These are phyloP conservation scores for Zaprionus vittiger DNA, from an alignment of 1,140 invertebrate genomes.

Conservation along the genomic window DNA sequence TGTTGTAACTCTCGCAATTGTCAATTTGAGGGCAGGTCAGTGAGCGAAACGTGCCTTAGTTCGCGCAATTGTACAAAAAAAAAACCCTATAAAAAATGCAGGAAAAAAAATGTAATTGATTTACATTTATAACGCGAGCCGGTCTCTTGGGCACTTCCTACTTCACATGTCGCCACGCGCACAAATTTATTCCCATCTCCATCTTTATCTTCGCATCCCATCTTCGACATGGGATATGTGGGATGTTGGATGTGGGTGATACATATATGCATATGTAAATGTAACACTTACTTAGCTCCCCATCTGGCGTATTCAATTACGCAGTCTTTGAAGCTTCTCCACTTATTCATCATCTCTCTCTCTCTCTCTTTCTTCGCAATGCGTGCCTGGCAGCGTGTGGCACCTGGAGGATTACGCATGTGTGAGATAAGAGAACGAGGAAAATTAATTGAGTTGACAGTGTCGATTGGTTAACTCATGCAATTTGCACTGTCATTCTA, in stretches of 20 bases:
- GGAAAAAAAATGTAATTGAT: conserved; percentile 28
- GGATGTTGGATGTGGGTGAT: not conserved
- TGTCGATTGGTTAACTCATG: not conserved
- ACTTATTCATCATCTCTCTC: not conserved
- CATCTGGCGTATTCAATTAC: conserved; percentile 35
- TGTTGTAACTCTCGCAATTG: conserved; percentile 54
- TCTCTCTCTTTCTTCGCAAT: not conserved
- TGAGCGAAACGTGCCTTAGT: conserved; percentile 21
- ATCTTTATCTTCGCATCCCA: not conserved
- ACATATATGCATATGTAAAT: conserved; percentile 34
- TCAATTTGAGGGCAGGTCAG: conserved; percentile 60
- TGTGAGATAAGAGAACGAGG: not conserved
- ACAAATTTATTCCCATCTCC: not conserved
- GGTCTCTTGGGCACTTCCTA: not conserved
- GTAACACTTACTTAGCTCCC: conserved; percentile 28
- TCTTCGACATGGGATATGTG: not conserved
- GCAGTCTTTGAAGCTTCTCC: conserved; percentile 7
- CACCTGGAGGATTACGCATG: conserved; percentile 1
- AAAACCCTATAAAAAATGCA: not conserved
- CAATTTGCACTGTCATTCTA: not conserved
- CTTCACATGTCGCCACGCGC: conserved; percentile 9
- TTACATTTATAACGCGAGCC: conserved; percentile 53
- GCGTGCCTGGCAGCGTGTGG: not conserved
- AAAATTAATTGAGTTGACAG: not conserved
- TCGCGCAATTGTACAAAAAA: conserved; percentile 25